Base-by-base conservation (phyloP, 2,113 vertebrate genomes). In the Silurus meridionalis region DNA sequence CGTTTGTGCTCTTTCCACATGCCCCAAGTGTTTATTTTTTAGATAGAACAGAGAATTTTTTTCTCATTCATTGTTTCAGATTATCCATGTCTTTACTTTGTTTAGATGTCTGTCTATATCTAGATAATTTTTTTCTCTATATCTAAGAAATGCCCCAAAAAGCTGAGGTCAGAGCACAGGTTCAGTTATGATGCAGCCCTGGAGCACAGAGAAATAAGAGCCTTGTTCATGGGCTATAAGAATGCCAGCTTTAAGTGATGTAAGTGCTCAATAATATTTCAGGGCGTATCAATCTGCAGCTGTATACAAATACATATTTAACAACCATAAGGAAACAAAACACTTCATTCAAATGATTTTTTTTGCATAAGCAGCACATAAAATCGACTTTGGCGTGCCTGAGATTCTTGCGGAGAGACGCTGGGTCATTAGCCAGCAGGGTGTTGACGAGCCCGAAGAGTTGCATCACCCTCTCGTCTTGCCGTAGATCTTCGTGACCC, bases 391-490 rank as follows among this genome's bases (percentile, higher is more conserved):
- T 37, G 0, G 23, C 74, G 9, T 90, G 97, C 98, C 98, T 98
- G 93, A 99, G 96, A 91, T 99, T 99, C 92, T 99, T 99, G 86
- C 98, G 97, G n/a, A 99, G 95, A 89, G 98, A 99, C 0, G 98
- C 98, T 0, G 98, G 98, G 89, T 99, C 98, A 0, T 99, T 99
- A 89, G 98, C 98, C 50, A 99, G 95, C 74, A 99, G 93, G 0
- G 98, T 99, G 93, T 99, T 99, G 82, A 99, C 98, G 84, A 99
- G 93, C 48, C 98, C 98, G 3, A 99, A 99, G 69, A 99, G 96
- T 92, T 99, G 98, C 98, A 99, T 99, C 87, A 99, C 98, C 82
- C 98, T 94, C 25, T 99, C 98, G 4, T 99, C 98, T 90, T 99
- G 98, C 58, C 98, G 95, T 85, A 99, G 96, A 91, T 99, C 98